Conservation (phyloP, 1,140 invertebrate species). For the Paralvinella palmiformis region DNA sequence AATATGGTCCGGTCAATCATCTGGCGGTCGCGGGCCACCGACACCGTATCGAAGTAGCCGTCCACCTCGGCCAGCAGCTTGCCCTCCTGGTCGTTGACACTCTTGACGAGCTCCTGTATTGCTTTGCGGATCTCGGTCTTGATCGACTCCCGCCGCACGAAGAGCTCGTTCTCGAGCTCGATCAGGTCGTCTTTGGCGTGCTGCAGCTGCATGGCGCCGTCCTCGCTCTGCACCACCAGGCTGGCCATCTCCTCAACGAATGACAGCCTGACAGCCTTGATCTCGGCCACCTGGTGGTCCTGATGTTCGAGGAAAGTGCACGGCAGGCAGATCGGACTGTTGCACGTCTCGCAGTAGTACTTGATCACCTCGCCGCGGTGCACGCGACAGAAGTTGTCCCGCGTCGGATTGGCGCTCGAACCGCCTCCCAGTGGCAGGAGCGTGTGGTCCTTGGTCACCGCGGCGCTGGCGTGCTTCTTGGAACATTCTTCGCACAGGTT, state of each 20-base stretch:
- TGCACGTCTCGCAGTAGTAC: constrained; percentile 51
- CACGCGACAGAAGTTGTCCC: constrained; percentile 38
- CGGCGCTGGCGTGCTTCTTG: constrained; percentile 2
- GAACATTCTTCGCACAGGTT: constrained; percentile 13
- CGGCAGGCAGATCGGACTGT: constrained; percentile 47
- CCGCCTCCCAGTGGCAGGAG: constrained; percentile 3
- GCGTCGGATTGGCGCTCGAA: not conserved
- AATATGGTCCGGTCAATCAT: constrained; percentile 9
- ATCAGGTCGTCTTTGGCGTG: constrained; percentile 6
- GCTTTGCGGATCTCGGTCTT: constrained; percentile 13
- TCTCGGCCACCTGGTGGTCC: constrained; percentile 16
- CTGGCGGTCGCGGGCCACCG: constrained; percentile 5
- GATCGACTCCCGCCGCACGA: constrained; percentile 14
- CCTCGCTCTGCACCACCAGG: constrained; percentile 6
- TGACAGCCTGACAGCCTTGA: not conserved
- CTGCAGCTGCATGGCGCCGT: constrained; percentile 7
- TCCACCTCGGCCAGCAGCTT: constrained; percentile 2
- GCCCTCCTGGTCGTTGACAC: constrained; percentile 11
- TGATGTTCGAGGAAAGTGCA: constrained; percentile 17
- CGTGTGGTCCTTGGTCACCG: constrained; percentile 12
- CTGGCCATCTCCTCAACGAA: not conserved
- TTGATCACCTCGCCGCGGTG: constrained; percentile 48
- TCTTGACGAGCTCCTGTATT: constrained; percentile 1
- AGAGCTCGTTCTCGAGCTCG: constrained; percentile 18
- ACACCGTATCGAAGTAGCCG: constrained; percentile 9